Percentiles rank a stretch among this genome's conserved stretches.
Evolutionary conservation across 2,113 vertebrate genomes (phyloP).

Genomic region (Tetrax tetrax): DNA sequence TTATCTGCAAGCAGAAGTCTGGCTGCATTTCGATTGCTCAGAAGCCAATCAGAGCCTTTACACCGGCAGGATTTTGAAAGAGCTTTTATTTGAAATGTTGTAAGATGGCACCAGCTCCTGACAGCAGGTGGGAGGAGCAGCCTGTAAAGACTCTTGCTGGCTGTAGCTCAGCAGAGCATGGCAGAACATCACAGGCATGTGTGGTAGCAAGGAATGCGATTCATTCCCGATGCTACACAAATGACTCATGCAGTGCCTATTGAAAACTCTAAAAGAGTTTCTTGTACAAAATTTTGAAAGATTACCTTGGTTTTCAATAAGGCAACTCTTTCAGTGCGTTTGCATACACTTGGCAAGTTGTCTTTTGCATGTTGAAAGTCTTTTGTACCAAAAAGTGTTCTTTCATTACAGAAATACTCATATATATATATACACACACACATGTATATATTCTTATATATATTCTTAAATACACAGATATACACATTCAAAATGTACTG

Average conservation of each 20-base stretch:
- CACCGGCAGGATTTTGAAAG: neutral
- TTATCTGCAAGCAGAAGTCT: neutral
- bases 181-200: neutral
- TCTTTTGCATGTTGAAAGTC: neutral
- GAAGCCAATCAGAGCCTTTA: neutral
- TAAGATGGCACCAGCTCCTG: neutral
- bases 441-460: neutral
- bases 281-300: neutral
- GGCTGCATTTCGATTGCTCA: neutral
- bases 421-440: neutral
- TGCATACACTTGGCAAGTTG: neutral
- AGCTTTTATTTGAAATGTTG: neutral
- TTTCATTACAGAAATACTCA: neutral
- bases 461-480: neutral
- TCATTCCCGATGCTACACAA: neutral
- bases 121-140: neutral
- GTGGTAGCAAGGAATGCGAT: neutral
- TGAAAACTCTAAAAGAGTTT: neutral
- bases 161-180: neutral
- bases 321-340: neutral
- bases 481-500: neutral
- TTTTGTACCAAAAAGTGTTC: neutral
- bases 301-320: accelerated
- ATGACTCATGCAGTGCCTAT: neutral
- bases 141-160: neutral